Evolutionary conservation across 2,797 vertebrate species (phyloP).

Genomic region (Delichon dasypus): DNA sequence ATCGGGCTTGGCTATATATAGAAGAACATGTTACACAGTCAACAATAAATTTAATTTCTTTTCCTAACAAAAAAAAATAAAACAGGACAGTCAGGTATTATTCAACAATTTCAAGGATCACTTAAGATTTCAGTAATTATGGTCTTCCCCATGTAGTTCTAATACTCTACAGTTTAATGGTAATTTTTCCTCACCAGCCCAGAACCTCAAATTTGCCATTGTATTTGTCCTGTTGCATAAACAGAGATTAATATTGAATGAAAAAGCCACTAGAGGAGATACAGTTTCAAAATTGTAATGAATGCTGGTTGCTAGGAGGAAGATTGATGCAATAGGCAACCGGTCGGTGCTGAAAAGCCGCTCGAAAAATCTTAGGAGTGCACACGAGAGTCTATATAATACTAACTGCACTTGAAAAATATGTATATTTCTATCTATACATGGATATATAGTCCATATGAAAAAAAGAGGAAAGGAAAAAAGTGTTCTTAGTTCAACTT

Average conservation of each 20-base stretch:
- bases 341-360: conserved; percentile 1
- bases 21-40: conserved; percentile 55
- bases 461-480: conserved; percentile 36
- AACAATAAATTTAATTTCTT: conserved; percentile 55
- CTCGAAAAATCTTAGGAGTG: conserved; percentile 57
- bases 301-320: conserved; percentile 65
- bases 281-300: conserved; percentile 46
- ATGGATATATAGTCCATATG: conserved; percentile 10
- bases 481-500: conserved; percentile 53
- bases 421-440: conserved; percentile 44
- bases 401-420: conserved; percentile 63
- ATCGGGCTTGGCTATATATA: conserved; percentile 67
- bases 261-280: conserved; percentile 49
- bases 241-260: conserved; percentile 50
- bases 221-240: conserved; percentile 62
- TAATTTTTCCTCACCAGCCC: conserved; percentile 57
- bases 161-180: conserved; percentile 17
- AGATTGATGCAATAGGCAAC: conserved; percentile 57
- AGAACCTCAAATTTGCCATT: conserved; percentile 58
- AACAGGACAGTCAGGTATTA: conserved; percentile 65
- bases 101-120: conserved; percentile 69
- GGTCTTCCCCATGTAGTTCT: conserved; percentile 9
- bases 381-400: conserved; percentile 30
- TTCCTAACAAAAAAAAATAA: conserved; percentile 70
- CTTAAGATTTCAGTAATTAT: conserved; percentile 20